Evolutionary conservation across 1,140 invertebrate genomes (phyloP), one percentile per base, ranked within the genome.

Genomic region (Euwallacea similis): DNA sequence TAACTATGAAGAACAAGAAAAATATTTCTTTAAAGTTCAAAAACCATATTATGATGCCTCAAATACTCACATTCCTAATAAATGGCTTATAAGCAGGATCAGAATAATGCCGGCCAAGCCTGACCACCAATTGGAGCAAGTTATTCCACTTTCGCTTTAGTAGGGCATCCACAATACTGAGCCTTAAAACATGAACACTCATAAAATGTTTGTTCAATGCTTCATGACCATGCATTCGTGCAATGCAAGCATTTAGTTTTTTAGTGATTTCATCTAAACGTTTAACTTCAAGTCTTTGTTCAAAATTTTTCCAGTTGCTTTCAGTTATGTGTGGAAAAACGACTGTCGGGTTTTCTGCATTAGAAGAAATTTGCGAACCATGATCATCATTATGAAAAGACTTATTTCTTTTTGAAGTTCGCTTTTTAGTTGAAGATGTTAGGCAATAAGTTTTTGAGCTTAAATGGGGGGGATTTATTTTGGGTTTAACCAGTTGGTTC

Each of bases 11-110:
- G 44, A 56, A 66, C 33, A 42, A 21, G 9, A 47, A 64, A 7
- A 16, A 50, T 13, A 64, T 8, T 21, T 15, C 11, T 50, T 33
- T 46, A 7, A 13, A 10, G 0, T 4, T 13, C 0, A n/a, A 11
- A 61, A 42, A 42, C n/a, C 0, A 42, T 7, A 41, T 42, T n/a
- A 61, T 42, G 43, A 42, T 9, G 41, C 16, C 55, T 6, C n/a
- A 66, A 50, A 59, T 55, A 62, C 66, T 61, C 43, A 69, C 66
- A 53, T 61, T 42, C 8, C 66, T 50, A 53, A 69, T 69, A 54
- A 69, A 62, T 13, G 42, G 41, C 8, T 8, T 11, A 69, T 46
- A 69, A 11, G 53, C 58, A 42, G 66, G 66, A 69, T 62, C 59
- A 50, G 6, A 46, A 41, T 69, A 69, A 16, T 62, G 53, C 21